Conservation (phyloP, 2,888 invertebrate genomes). For the Drosophila picticornis region DNA sequence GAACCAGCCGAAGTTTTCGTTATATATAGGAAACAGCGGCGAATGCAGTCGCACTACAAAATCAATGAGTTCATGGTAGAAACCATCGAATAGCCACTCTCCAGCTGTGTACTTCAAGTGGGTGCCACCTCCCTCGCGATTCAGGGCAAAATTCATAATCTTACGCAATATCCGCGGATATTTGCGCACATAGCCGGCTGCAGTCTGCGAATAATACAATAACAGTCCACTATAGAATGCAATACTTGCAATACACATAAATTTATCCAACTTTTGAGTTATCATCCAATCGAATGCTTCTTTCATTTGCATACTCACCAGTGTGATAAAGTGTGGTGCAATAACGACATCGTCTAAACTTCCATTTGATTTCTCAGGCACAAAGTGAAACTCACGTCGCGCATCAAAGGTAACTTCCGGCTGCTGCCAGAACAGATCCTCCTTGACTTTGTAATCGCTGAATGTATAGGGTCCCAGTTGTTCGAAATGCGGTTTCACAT, state of each 20-base stretch:
- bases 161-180: slow-evolving; percentile 83
- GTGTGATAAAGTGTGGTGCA: slow-evolving; percentile 90
- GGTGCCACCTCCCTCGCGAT: slow-evolving; percentile 85
- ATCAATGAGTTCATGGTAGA: slow-evolving; percentile 89
- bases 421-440: slow-evolving; percentile 87
- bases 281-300: background rate
- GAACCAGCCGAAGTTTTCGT: slow-evolving; percentile 93
- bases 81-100: slow-evolving; percentile 92
- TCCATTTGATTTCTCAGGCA: slow-evolving; percentile 89
- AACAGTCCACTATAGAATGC: background rate
- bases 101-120: slow-evolving; percentile 88
- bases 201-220: slow-evolving; percentile 86
- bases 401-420: slow-evolving; percentile 91
- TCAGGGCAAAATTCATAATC: slow-evolving; percentile 87
- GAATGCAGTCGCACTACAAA: slow-evolving; percentile 86
- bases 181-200: slow-evolving; percentile 87
- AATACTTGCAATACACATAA: background rate
- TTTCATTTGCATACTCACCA: slow-evolving; percentile 88
- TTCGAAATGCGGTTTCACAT: slow-evolving; percentile 87
- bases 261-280: background rate
- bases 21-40: slow-evolving; percentile 86
- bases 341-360: slow-evolving; percentile 89
- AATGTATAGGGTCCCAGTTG: slow-evolving; percentile 89
- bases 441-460: slow-evolving; percentile 80
- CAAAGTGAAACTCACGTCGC: slow-evolving; percentile 90